These are phyloP conservation scores for Cheilosia variabilis DNA, from an alignment of 2,888 invertebrate genomes.

Conservation along the genomic window DNA sequence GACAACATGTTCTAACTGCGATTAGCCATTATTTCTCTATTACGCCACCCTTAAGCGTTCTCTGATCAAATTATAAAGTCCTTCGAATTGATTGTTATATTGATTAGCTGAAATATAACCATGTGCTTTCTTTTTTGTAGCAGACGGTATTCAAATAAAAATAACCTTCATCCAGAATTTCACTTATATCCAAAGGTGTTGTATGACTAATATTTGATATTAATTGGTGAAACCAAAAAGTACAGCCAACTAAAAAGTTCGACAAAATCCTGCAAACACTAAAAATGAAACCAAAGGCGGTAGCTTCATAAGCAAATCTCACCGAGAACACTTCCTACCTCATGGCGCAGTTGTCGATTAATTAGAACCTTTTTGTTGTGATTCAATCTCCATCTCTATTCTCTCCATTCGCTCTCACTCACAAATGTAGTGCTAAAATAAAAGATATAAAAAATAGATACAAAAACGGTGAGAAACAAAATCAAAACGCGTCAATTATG, in stretches of 20 bases:
- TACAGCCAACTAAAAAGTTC: background rate
- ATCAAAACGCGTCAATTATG: background rate
- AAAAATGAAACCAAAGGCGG: background rate
- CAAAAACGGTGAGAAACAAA: background rate
- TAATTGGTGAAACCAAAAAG: background rate
- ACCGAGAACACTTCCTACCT: background rate
- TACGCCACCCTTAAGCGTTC: no score
- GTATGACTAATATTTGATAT: no score
- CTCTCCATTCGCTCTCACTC: background rate
- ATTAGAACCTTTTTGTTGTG: constrained; percentile 3
- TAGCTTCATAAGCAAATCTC: background rate
- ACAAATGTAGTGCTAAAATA: background rate
- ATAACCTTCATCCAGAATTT: no score
- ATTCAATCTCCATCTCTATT: background rate
- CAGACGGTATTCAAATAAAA: no score
- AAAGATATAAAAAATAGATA: background rate
- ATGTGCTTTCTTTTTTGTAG: no score
- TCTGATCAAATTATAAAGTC: no score
- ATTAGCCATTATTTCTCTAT: no score
- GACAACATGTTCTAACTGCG: no score
- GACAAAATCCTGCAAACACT: background rate
- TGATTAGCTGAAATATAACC: no score
- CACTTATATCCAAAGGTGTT: no score
- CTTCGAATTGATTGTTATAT: no score
- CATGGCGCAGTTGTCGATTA: background rate